Conservation (phyloP, 2,888 invertebrate genomes). For the Osmoderma eremita region DNA sequence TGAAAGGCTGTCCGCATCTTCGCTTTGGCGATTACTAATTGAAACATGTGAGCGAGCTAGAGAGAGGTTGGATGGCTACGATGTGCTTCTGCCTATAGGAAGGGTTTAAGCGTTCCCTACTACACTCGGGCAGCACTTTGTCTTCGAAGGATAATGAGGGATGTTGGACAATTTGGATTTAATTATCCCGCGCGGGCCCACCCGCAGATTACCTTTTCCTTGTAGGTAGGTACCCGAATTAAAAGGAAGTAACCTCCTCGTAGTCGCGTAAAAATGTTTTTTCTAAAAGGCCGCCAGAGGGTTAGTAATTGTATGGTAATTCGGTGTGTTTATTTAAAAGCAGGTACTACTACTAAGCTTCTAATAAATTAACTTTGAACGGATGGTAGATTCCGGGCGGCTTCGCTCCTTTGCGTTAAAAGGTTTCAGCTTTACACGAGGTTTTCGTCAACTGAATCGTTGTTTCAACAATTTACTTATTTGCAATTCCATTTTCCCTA, state of each 20-base stretch:
- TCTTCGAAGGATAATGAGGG: constrained; percentile 43
- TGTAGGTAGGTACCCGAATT: constrained; percentile 35
- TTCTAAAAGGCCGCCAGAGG: constrained; percentile 14
- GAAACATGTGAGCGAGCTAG: constrained; percentile 45
- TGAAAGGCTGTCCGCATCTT: constrained; percentile 32
- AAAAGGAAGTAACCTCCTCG: constrained; percentile 20
- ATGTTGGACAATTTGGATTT: constrained; percentile 40
- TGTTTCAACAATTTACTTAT: too few relatives aligned
- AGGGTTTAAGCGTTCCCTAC: constrained; percentile 35
- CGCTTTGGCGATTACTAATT: constrained; percentile 49
- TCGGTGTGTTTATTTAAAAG: constrained; percentile 36
- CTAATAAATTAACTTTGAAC: constrained; percentile 28
- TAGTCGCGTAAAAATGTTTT: constrained; percentile 6
- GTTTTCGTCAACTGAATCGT: too few relatives aligned
- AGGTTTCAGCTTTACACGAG: constrained; percentile 2
- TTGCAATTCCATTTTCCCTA: too few relatives aligned
- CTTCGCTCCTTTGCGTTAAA: constrained; percentile 7
- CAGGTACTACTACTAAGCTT: constrained; percentile 18
- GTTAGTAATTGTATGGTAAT: constrained; percentile 24
- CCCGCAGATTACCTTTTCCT: constrained; percentile 15
- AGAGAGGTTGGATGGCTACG: neutral
- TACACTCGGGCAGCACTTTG: constrained; percentile 41
- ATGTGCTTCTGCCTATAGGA: constrained; percentile 26
- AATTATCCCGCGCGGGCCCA: constrained; percentile 36
- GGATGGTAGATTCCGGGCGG: neutral